A percentile compares a stretch with the other conserved stretches of the same genome.
Conservation (phyloP, 2,113 vertebrate genomes). For the Catharus bicknelli region DNA sequence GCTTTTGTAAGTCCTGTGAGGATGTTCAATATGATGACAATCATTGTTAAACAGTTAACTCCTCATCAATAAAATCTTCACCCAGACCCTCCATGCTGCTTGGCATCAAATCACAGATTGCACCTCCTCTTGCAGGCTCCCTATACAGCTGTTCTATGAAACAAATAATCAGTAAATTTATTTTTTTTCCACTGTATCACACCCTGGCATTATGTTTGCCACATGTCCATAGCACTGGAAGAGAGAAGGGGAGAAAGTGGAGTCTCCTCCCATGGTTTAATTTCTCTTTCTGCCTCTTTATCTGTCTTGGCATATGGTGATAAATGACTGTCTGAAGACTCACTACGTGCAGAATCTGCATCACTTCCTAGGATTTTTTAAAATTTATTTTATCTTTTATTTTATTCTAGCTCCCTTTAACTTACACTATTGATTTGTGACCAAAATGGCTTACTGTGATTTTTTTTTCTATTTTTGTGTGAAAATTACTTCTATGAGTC, state of each 20-base stretch:
- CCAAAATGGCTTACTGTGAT: neutral
- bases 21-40: neutral
- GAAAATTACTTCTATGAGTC: neutral
- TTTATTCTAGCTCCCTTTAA: neutral
- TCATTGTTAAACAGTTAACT: neutral
- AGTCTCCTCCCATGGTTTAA: neutral
- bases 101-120: neutral
- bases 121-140: neutral
- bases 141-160: neutral
- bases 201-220: neutral
- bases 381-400: neutral
- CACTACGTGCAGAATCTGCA: neutral
- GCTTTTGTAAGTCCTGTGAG: neutral
- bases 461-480: neutral
- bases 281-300: neutral
- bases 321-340: neutral
- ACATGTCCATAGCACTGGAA: neutral
- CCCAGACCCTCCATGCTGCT: neutral
- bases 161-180: neutral
- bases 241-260: neutral
- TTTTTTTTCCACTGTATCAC: neutral
- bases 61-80: neutral
- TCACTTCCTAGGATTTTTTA: neutral
- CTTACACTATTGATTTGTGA: neutral
- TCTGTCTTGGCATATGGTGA: neutral